phyloP scores from a whole-genome alignment of 2,113 vertebrate species.

The Pitta sordida region DNA sequence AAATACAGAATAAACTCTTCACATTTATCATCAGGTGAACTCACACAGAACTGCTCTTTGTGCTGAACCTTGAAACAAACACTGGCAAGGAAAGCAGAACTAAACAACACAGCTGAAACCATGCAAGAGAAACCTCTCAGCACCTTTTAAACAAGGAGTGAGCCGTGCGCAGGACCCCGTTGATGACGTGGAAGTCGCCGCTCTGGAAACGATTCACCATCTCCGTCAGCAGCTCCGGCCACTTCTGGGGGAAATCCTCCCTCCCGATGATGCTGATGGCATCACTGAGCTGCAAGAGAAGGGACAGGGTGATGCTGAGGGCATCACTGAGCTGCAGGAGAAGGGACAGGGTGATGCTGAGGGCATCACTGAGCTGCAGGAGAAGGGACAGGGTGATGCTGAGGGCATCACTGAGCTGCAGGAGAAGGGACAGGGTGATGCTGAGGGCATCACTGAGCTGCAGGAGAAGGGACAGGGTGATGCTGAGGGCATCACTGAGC shows the following conservation, averaged over 20 bases:
- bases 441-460: no score
- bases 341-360: no score
- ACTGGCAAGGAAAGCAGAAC: background rate
- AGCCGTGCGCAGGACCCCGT: constrained; percentile 93
- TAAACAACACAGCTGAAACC: background rate
- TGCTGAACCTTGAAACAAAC: background rate
- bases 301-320: no score
- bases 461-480: no score
- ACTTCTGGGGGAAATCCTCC: constrained; percentile 97
- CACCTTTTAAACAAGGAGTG: constrained; percentile 98
- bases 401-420: no score
- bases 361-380: no score
- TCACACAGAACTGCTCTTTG: background rate
- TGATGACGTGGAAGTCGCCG: constrained; percentile 97
- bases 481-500: no score
- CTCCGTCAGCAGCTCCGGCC: constrained; percentile 94
- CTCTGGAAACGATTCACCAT: constrained; percentile 97
- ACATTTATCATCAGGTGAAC: background rate
- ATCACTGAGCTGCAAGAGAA: constrained; percentile 93
- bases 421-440: no score
- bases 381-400: no score
- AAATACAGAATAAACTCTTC: background rate
- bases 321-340: no score
- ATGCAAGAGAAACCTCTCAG: background rate
- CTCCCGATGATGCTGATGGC: constrained; percentile 97